Evolutionary conservation across 2,888 invertebrate species (phyloP), one percentile per base, ranked within the genome.

Genomic region (Trachelus tabidus): DNA sequence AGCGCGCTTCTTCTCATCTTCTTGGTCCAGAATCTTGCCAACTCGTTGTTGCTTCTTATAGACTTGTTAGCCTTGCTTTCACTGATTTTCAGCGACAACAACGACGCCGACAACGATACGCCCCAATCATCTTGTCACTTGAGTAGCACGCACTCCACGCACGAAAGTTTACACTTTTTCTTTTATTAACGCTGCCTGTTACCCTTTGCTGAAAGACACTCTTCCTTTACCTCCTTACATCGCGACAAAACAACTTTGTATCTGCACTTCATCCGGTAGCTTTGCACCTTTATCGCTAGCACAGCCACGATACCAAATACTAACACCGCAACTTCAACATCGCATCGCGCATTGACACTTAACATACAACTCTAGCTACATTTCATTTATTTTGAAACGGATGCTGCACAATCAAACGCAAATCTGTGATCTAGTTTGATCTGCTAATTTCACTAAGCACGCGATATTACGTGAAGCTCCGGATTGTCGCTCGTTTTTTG

Each of bases 1-100:
- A 82, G 83, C 82, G 79, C 82, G 73, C 71, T 56, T 75, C 68
- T 81, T 83, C 81, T 87, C 88, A 87, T 87, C 83, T 83, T 88
- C 83, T 78, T 79, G 75, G 73, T 33, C 30, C 11, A 34, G 73
- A 34, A n/a, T 23, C 12, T 73, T 76, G 34, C 23, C 56, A 23
- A 23, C 56, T 56, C 56, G 56, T 23, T 23, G 56, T 56, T 56
- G 56, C 56, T 56, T 56, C 56, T 56, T 56, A 23, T 23, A 23
- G 56, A 56, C 56, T 56, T 2, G 56, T 56, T 56, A 56, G 56
- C 56, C 56, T 56, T 56, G 56, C 56, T 56, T 56, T 56, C 56
- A 56, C 56, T 56, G 56, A 56, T 56, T 56, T 56, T 56, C 23
- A 34, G 71, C 34, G 34, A 71, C 71, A 34, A 34, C 71, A 71